Conservation (phyloP, 2,113 vertebrate species). For the Epinephelus cyanopodus region DNA sequence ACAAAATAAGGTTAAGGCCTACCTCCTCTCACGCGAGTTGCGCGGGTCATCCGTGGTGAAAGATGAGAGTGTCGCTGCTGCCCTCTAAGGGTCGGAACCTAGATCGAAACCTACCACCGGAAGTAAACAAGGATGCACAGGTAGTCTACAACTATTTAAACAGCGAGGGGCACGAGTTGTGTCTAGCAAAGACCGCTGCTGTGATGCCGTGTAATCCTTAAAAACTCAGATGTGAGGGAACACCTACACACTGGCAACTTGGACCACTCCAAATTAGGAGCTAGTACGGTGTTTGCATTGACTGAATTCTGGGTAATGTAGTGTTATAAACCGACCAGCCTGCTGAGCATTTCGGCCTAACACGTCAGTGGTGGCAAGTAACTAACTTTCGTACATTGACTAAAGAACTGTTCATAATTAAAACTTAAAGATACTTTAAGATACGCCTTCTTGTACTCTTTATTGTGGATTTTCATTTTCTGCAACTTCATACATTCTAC, state of each 20-base stretch:
- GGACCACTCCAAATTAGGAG: slow-evolving; percentile 10
- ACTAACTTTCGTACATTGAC: too few species aligned
- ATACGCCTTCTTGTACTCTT: too few species aligned
- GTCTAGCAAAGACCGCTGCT: fast-evolving
- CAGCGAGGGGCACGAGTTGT: fast-evolving
- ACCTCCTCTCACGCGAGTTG: slow-evolving; percentile 72
- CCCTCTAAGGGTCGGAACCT: slow-evolving; percentile 39
- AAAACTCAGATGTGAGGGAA: background rate
- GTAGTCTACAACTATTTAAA: background rate
- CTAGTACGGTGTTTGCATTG: background rate
- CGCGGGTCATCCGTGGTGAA: slow-evolving; percentile 65
- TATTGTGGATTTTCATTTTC: too few species aligned
- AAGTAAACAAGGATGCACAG: background rate
- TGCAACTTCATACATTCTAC: too few species aligned
- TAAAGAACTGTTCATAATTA: too few species aligned
- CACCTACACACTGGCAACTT: background rate
- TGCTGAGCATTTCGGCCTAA: too few species aligned
- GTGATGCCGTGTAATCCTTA: too few species aligned
- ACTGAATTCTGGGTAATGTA: slow-evolving; percentile 40
- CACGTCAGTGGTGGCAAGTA: too few species aligned
- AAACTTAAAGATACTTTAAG: too few species aligned
- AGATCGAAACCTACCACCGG: slow-evolving; percentile 7
- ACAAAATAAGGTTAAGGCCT: slow-evolving; percentile 62
- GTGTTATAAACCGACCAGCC: background rate
- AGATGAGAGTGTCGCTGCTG: slow-evolving; percentile 30